These are phyloP conservation scores for Sphenodon punctatus DNA, from an alignment of 2,797 vertebrate species.

Conservation along the genomic window DNA sequence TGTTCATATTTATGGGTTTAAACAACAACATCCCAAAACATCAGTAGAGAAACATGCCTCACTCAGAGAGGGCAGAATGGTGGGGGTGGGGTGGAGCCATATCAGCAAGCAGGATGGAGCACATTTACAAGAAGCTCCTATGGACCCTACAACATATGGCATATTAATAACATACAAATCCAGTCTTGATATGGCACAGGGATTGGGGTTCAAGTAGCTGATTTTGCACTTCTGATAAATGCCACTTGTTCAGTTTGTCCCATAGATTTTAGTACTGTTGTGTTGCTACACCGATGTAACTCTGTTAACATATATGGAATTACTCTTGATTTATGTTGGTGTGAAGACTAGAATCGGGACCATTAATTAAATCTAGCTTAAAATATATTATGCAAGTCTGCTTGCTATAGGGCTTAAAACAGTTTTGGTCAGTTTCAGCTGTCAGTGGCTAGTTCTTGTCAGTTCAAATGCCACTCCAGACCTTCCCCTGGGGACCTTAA, in stretches of 20 bases:
- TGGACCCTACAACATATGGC: slow-evolving; percentile 7
- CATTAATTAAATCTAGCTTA: slow-evolving; percentile 5
- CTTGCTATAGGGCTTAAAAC: slow-evolving; percentile 36
- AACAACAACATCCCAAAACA: slow-evolving; percentile 21
- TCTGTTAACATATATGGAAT: slow-evolving; percentile 11
- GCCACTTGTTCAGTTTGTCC: slow-evolving; percentile 26
- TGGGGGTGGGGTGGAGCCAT: slow-evolving; percentile 15
- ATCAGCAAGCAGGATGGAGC: slow-evolving; percentile 35
- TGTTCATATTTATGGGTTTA: slow-evolving; percentile 10
- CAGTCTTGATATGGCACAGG: background rate
- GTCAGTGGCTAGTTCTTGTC: slow-evolving; percentile 27
- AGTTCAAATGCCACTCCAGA: slow-evolving; percentile 11
- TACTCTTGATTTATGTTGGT: background rate
- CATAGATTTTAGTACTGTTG: background rate
- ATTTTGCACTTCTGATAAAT: slow-evolving; percentile 42
- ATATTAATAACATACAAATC: slow-evolving; percentile 30
- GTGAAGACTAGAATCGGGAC: background rate
- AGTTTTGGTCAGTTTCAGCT: slow-evolving; percentile 31
- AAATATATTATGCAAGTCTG: slow-evolving; percentile 33
- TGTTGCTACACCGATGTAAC: background rate
- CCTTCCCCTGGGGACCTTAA: background rate
- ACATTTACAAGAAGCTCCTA: slow-evolving; percentile 33
- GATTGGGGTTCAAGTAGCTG: slow-evolving; percentile 41
- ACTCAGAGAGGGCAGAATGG: background rate
- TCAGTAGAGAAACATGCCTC: slow-evolving; percentile 20